These are phyloP conservation scores for Lophotriccus pileatus DNA, from an alignment of 2,797 vertebrate species.

Conservation along the genomic window DNA sequence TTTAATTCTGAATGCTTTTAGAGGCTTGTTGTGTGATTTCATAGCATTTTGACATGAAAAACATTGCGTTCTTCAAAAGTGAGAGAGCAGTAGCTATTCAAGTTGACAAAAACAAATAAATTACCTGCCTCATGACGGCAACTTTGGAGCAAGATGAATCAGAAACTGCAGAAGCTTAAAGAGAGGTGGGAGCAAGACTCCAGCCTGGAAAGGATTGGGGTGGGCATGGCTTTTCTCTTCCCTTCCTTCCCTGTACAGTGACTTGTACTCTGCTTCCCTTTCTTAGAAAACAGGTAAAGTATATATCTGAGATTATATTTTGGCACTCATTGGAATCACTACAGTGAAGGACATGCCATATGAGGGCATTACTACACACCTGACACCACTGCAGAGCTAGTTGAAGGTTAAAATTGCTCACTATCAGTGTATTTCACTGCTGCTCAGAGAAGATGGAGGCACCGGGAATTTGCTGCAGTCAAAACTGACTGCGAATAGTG, in stretches of 20 bases:
- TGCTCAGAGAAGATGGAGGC: background rate
- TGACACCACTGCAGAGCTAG: background rate
- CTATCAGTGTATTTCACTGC: background rate
- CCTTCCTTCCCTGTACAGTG: background rate
- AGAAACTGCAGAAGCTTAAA: background rate
- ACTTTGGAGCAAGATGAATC: background rate
- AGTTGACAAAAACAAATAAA: background rate
- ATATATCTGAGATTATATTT: background rate
- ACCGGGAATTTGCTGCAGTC: background rate
- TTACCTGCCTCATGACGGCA: background rate
- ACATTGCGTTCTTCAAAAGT: background rate
- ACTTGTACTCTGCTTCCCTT: background rate
- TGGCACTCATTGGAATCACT: rapidly evolving
- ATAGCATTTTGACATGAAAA: background rate
- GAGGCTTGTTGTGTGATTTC: background rate
- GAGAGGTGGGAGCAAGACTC: background rate
- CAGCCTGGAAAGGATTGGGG: background rate
- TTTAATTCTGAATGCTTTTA: background rate
- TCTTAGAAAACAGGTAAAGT: background rate
- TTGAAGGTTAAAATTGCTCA: background rate
- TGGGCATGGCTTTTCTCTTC: background rate
- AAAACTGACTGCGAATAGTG: background rate
- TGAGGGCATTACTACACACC: background rate
- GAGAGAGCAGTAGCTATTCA: background rate
- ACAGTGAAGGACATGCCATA: background rate